A percentile compares a stretch with the other conserved stretches of the same genome.
phyloP scores from a whole-genome alignment of 1,140 invertebrate species.

The Ectropis grisescens region DNA sequence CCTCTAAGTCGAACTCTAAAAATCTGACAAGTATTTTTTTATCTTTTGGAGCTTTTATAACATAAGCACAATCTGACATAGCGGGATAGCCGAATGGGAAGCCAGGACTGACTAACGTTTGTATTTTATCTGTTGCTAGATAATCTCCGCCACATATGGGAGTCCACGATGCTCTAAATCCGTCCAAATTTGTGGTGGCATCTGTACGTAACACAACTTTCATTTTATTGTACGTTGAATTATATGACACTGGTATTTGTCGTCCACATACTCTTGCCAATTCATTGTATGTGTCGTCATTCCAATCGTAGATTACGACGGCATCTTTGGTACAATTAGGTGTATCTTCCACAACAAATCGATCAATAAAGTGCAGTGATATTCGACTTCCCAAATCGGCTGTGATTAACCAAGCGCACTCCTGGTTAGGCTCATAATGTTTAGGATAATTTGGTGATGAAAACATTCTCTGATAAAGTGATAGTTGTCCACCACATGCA shows the following conservation, averaged over 20 bases:
- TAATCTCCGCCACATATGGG: constrained; percentile 81
- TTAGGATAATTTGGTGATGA: constrained; percentile 72
- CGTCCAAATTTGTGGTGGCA: constrained; percentile 74
- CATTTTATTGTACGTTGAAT: constrained; percentile 76
- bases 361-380: constrained; percentile 75
- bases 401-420: constrained; percentile 84
- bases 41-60: no score
- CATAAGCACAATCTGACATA: constrained; percentile 78
- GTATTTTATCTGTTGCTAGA: constrained; percentile 60
- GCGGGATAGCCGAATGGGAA: constrained; percentile 76
- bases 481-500: constrained; percentile 73
- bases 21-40: constrained; percentile 57
- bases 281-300: constrained; percentile 64
- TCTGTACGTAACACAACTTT: constrained; percentile 82
- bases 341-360: constrained; percentile 83
- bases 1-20: constrained; percentile 48
- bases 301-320: constrained; percentile 55
- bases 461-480: constrained; percentile 54
- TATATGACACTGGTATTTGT: constrained; percentile 70
- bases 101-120: constrained; percentile 79
- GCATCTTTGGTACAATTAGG: constrained; percentile 86
- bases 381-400: constrained; percentile 77
- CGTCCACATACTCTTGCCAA: constrained; percentile 81
- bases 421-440: constrained; percentile 79
- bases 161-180: constrained; percentile 77